phyloP scores from a whole-genome alignment of 1,140 invertebrate species.

The Lanistes nyassanus region DNA sequence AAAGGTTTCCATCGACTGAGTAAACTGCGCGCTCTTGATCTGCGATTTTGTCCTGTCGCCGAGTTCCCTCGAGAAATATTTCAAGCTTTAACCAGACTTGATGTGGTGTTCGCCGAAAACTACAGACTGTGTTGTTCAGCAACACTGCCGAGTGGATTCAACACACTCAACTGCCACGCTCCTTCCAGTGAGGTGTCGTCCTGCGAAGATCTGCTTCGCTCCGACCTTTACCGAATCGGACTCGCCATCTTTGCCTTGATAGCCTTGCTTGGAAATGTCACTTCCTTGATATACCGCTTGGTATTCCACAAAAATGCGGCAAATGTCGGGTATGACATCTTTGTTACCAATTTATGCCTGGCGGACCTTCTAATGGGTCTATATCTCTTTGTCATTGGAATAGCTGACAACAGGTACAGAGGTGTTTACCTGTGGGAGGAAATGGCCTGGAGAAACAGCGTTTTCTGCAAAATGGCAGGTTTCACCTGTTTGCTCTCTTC shows the following conservation, averaged over 20 bases:
- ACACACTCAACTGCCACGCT: neutral
- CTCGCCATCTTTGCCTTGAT: slow-evolving; percentile 36
- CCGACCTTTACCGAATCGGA: slow-evolving; percentile 18
- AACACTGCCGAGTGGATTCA: neutral
- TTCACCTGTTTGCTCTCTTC: neutral
- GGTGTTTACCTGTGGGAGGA: too few relatives aligned
- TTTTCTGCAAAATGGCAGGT: neutral
- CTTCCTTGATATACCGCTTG: too few relatives aligned
- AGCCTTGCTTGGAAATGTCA: slow-evolving; percentile 42
- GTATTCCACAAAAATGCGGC: too few relatives aligned
- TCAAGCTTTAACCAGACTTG: neutral
- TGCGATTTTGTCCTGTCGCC: neutral
- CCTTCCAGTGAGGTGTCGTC: neutral
- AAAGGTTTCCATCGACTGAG: neutral
- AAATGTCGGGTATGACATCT: too few relatives aligned
- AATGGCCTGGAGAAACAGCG: slow-evolving; percentile 2
- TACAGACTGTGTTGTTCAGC: slow-evolving; percentile 17
- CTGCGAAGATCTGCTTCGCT: slow-evolving; percentile 14
- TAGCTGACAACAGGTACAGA: neutral
- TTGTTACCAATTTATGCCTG: too few relatives aligned
- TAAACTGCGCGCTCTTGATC: slow-evolving; percentile 4
- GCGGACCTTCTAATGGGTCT: too few relatives aligned
- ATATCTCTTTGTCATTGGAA: neutral
- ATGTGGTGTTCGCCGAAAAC: slow-evolving; percentile 7
- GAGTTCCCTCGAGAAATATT: slow-evolving; percentile 7